Evolutionary conservation across 2,113 vertebrate species (phyloP), one percentile per base, ranked within the genome.

Genomic region (Grantiella picta): DNA sequence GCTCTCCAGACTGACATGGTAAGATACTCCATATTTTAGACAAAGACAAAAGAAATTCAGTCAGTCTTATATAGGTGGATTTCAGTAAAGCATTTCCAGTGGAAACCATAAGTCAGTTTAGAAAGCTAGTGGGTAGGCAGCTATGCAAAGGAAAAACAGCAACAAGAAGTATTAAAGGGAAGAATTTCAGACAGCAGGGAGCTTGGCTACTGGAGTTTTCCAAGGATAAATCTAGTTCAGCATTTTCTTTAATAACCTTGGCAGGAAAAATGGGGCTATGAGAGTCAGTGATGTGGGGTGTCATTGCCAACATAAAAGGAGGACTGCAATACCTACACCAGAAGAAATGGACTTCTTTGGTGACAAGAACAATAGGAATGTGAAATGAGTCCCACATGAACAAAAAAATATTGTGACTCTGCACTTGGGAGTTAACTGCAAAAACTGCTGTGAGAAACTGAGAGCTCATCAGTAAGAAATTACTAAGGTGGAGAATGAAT

Each of bases 381-480:
- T 79, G 53, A 91, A 84, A 49, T 13, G 18, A 88, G 57, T 88
- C 79, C 45, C 45, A 76, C 9, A 27, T 11, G 59, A 87, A 92
- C 12, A 75, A 84, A 84, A 90, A 80, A 77, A 65, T 53, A 86
- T 12, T 75, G 66, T 88, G 59, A 72, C 77, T 86, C 57, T 80
- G 50, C 25, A 57, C 63, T 73, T 73, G n/a, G 28, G 63, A 92
- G 11, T 29, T 92, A 76, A 90, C 75, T 50, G 82, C 29, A 80
- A 56, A 85, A 87, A 57, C 8, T 72, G 44, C 75, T 38, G 8
- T 2, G 5, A 45, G 72, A 82, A 92, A 45, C 53, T 69, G 28
- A 91, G 66, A 80, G 63, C 49, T 86, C 82, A 94, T 93, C 85
- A 93, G 20, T 82, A 95, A 88, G 70, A 77, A 90, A 88, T 92